These are phyloP conservation scores for Oscheius sp. DNA, from an alignment of 2,888 invertebrate species.

Conservation along the genomic window DNA sequence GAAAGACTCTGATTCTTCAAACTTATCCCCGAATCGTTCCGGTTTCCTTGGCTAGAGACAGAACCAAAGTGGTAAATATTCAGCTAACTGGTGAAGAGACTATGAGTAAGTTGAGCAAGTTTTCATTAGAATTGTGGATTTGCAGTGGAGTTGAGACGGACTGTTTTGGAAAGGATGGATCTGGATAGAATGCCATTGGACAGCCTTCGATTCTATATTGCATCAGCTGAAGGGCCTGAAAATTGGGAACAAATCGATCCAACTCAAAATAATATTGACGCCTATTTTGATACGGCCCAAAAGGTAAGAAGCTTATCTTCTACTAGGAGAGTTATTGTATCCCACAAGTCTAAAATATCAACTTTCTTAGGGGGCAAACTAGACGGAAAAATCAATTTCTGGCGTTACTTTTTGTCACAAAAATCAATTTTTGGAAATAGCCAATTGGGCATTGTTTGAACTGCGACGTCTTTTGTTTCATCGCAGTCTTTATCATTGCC, in stretches of 20 bases:
- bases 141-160: slow-evolving; percentile 35
- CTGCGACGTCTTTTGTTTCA: too few relatives aligned
- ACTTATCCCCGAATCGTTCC: slow-evolving; percentile 58
- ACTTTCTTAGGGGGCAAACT: too few relatives aligned
- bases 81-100: slow-evolving; percentile 42
- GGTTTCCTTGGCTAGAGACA: slow-evolving; percentile 46
- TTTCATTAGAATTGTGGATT: neutral
- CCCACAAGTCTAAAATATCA: too few relatives aligned
- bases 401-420: too few relatives aligned
- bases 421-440: too few relatives aligned
- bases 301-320: too few relatives aligned
- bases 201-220: slow-evolving; percentile 46
- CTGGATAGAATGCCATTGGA: slow-evolving; percentile 29
- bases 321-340: too few relatives aligned
- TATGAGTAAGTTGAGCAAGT: slow-evolving; percentile 39
- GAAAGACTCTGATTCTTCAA: slow-evolving; percentile 40
- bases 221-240: slow-evolving; percentile 36
- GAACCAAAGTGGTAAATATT: neutral
- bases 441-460: too few relatives aligned
- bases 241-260: slow-evolving; percentile 40
- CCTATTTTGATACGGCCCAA: slow-evolving; percentile 51
- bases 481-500: too few relatives aligned
- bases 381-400: too few relatives aligned
- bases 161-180: slow-evolving; percentile 42
- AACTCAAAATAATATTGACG: slow-evolving; percentile 35